Evolutionary conservation across 2,888 invertebrate genomes (phyloP).

Genomic region (Tenodera sinensis): DNA sequence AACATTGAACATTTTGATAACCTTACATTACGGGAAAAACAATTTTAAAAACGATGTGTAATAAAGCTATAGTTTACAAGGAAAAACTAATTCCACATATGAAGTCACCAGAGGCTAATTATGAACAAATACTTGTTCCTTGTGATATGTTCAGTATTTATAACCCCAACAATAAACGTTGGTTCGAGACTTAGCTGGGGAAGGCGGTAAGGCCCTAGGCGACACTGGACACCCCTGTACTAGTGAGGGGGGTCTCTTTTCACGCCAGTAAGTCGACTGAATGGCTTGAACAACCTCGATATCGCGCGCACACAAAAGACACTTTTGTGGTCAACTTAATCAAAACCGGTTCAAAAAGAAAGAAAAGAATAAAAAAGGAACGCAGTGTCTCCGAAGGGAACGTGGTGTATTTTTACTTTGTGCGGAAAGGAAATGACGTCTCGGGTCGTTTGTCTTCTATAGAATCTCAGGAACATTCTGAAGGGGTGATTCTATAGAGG

Average conservation of each 20-base stretch:
- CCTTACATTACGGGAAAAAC: too few species aligned
- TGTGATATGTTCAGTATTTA: too few species aligned
- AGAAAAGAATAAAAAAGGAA: neutral
- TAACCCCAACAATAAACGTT: too few species aligned
- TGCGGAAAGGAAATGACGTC: neutral
- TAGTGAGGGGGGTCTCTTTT: neutral
- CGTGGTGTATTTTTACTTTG: neutral
- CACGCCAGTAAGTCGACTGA: neutral
- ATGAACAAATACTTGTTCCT: too few species aligned
- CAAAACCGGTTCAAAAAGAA: neutral
- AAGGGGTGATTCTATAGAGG: neutral
- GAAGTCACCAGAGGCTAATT: too few species aligned
- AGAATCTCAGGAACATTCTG: neutral
- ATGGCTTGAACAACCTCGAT: neutral
- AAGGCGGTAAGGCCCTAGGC: too few species aligned
- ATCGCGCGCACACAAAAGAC: neutral
- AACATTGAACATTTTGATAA: too few species aligned
- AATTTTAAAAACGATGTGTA: too few species aligned
- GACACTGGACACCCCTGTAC: neutral
- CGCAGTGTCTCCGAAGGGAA: neutral
- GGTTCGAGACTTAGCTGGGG: too few species aligned
- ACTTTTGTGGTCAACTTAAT: neutral
- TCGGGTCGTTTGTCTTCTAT: neutral
- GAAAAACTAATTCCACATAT: too few species aligned
- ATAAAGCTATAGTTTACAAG: too few species aligned